phyloP scores from a whole-genome alignment of 2,888 invertebrate genomes.

The Hermaeophaga mercurialis region DNA sequence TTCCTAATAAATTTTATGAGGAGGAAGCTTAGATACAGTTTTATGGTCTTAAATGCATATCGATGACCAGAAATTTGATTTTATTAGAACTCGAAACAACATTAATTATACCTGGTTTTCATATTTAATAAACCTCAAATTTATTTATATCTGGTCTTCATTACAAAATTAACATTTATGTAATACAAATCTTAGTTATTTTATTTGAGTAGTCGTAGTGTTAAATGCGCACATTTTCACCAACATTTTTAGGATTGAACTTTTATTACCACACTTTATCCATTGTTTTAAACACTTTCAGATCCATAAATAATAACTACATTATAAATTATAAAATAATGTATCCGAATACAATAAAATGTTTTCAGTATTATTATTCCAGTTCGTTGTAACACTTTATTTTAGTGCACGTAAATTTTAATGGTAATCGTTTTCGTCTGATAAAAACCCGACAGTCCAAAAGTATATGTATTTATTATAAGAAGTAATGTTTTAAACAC shows the following conservation, averaged over 20 bases:
- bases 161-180: too few relatives aligned
- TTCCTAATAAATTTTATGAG: constrained; percentile 1
- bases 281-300: too few relatives aligned
- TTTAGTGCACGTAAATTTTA: not conserved
- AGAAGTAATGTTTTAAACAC: not conserved
- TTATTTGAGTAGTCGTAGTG: too few relatives aligned
- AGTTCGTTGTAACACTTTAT: not conserved
- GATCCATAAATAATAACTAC: not conserved
- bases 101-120: not conserved
- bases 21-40: constrained; percentile 5
- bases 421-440: constrained; percentile 1
- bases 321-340: not conserved
- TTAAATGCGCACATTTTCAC: too few relatives aligned
- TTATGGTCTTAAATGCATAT: constrained; percentile 9
- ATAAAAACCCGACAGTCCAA: not conserved
- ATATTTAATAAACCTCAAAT: constrained; percentile 1
- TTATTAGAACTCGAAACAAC: constrained; percentile 6
- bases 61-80: not conserved
- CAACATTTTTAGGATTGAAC: too few relatives aligned
- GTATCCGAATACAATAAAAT: not conserved
- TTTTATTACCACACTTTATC: too few relatives aligned
- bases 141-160: too few relatives aligned
- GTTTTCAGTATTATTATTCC: not conserved
- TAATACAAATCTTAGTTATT: too few relatives aligned
- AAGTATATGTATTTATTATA: not conserved